A percentile compares a stretch with the other conserved stretches of the same genome.
These are phyloP conservation scores for Psophia crepitans DNA, from an alignment of 2,113 vertebrate species.

Conservation along the genomic window DNA sequence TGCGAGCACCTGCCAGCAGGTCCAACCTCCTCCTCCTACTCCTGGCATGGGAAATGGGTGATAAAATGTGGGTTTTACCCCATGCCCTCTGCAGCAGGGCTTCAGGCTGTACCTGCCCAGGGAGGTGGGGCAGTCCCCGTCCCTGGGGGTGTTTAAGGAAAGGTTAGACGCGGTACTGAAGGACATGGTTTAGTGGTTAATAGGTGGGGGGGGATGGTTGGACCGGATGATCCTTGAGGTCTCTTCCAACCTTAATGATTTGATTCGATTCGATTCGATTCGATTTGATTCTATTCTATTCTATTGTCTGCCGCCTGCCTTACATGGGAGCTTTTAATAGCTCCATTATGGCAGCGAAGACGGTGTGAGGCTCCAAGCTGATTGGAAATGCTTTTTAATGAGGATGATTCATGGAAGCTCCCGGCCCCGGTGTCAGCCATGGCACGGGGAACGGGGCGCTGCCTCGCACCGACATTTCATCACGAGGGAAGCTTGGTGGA, in stretches of 20 bases:
- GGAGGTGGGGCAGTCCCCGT: too few species aligned
- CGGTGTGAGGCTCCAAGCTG: not conserved
- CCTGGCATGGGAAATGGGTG: not conserved
- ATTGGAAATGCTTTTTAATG: not conserved
- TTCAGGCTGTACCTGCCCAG: not conserved
- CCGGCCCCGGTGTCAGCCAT: not conserved
- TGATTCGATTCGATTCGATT: too few species aligned
- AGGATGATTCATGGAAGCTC: not conserved
- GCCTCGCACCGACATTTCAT: not conserved
- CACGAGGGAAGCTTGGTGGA: not conserved
- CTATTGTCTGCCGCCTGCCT: not conserved
- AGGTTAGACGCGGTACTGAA: too few species aligned
- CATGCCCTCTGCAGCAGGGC: not conserved
- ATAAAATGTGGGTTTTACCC: not conserved
- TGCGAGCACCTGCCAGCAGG: too few species aligned
- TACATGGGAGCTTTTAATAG: not conserved
- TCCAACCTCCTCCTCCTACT: not conserved
- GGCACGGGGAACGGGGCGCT: not conserved
- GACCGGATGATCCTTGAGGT: too few species aligned
- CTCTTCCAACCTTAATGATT: too few species aligned
- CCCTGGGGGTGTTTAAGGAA: too few species aligned
- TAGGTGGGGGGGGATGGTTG: too few species aligned
- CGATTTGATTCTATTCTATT: too few species aligned
- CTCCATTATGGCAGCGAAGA: not conserved
- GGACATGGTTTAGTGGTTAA: too few species aligned